Conservation (phyloP, 2,113 vertebrate species). For the Eclectus roratus region DNA sequence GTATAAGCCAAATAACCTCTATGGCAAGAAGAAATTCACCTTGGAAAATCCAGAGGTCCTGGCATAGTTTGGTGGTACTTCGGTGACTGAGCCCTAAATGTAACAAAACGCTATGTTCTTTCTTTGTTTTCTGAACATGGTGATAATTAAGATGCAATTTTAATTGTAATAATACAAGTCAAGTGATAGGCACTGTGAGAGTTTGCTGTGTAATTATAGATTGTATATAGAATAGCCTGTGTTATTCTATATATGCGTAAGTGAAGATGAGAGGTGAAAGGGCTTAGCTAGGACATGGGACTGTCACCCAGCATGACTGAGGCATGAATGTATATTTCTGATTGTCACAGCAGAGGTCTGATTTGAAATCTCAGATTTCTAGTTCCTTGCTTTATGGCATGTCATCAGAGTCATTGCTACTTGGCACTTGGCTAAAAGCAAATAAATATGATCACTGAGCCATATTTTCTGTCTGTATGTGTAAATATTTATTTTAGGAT, state of each 20-base stretch:
- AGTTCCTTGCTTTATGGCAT: background rate
- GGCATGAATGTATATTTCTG: fast-evolving
- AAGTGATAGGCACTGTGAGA: background rate
- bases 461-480: fast-evolving
- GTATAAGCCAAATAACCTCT: background rate
- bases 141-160: background rate
- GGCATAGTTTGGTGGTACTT: background rate
- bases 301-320: background rate
- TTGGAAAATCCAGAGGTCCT: background rate
- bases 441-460: background rate
- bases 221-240: background rate
- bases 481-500: background rate
- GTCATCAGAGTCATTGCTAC: background rate
- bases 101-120: background rate
- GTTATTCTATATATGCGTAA: background rate
- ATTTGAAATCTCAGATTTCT: background rate
- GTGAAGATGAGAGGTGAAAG: background rate
- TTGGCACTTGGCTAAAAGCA: background rate
- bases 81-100: background rate
- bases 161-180: background rate
- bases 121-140: background rate
- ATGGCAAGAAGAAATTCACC: background rate
- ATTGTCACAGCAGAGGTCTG: background rate
- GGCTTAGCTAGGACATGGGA: background rate
- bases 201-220: background rate